phyloP scores from a whole-genome alignment of 2,888 invertebrate genomes.

The Rhodophaea formosa region DNA sequence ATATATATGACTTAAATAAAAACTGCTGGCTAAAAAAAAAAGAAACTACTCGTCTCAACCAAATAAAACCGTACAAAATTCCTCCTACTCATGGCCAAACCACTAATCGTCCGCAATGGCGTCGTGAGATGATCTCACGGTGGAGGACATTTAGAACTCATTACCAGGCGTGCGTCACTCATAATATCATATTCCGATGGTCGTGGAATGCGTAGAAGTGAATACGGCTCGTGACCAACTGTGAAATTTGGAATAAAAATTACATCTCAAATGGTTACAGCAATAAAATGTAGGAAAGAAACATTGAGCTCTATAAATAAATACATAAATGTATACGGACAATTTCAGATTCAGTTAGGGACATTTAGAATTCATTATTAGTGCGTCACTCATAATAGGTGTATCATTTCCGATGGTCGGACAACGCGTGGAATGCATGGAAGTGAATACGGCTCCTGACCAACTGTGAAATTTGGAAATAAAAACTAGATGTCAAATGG shows the following conservation, averaged over 20 bases:
- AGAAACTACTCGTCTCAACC: background rate
- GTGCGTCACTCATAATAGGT: constrained; percentile 1
- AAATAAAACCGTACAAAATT: background rate
- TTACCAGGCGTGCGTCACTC: constrained; percentile 23
- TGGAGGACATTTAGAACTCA: constrained; percentile 32
- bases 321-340: too few species aligned
- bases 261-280: background rate
- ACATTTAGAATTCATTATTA: constrained; percentile 36
- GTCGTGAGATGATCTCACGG: constrained; percentile 27
- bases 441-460: too few species aligned
- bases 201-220: background rate
- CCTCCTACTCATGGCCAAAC: constrained; percentile 11
- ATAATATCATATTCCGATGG: background rate
- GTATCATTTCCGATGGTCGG: background rate
- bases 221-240: background rate
- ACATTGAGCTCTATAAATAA: too few species aligned
- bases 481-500: background rate
- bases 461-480: too few species aligned
- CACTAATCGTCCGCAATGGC: constrained; percentile 27
- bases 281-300: constrained; percentile 28
- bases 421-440: too few species aligned
- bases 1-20: too few species aligned
- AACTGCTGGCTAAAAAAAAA: too few species aligned
- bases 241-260: background rate
- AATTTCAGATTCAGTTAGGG: too few species aligned